Base-by-base conservation (phyloP, 1,140 invertebrate genomes). In the Ptiloglossa arizonensis region DNA sequence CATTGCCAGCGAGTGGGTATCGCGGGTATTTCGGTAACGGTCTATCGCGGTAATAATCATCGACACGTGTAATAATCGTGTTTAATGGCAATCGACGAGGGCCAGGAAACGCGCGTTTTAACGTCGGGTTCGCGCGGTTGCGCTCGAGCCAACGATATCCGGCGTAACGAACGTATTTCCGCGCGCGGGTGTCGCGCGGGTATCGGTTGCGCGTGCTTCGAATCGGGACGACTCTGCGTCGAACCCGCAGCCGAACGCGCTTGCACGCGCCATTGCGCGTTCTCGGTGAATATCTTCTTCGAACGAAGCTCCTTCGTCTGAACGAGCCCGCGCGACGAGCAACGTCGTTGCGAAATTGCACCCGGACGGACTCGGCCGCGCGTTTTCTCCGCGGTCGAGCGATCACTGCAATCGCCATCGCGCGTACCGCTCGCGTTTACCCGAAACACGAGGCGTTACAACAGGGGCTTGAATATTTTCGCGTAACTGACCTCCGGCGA, bases 21-120 rank as follows among this genome's bases (percentile, higher is more conserved):
- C 52, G 69, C 67, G 84, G 83, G 83, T 87, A 87, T 90, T 86
- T 86, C 85, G 80, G 80, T 90, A 91, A 89, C 89, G 89, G 86
- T 85, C 86, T 85, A 86, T 88, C 79, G 87, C 80, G 73, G 84
- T 86, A 89, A 90, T 91, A 90, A 91, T 90, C 90, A 86, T 90
- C 90, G 87, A 85, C 86, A 84, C 54, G 80, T 78, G 71, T 87
- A 91, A 92, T 92, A 91, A 91, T 91, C 90, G 88, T 90, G 88
- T 87, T 89, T 92, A 92, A 92, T 92, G 90, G 91, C 90, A 91
- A 92, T 91, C 91, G 90, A 92, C 91, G 91, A 86, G 77, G 79
- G 84, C 75, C 82, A 80, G 87, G 87, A 89, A 89, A 89, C 85
- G 86, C 78, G 83, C 69, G 87, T 82, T 82, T 81, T 79, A 81